Evolutionary conservation across 2,888 invertebrate species (phyloP).

Genomic region (Osmoderma eremita): DNA sequence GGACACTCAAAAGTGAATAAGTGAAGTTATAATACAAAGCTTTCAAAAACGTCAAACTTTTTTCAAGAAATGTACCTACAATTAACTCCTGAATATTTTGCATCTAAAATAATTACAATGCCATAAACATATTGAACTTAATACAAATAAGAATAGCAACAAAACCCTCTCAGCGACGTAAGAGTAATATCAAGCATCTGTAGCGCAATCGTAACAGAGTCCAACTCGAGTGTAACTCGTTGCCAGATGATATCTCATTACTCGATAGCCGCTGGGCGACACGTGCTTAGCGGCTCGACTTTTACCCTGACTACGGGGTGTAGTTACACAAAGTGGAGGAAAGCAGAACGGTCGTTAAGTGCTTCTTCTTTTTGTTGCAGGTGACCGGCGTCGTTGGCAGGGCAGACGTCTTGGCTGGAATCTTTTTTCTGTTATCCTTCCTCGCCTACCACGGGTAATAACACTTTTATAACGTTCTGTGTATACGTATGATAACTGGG

Average conservation of each 20-base stretch:
- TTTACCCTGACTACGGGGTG: background rate
- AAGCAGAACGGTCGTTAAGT: too few species aligned
- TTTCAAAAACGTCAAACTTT: too few species aligned
- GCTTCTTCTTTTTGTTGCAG: slow-evolving; percentile 63
- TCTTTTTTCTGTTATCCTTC: slow-evolving; percentile 83
- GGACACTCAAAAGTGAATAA: too few species aligned
- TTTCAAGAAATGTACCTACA: too few species aligned
- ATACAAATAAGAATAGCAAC: background rate
- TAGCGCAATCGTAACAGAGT: slow-evolving; percentile 3
- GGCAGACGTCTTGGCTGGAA: slow-evolving; percentile 85
- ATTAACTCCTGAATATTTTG: too few species aligned
- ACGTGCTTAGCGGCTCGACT: background rate
- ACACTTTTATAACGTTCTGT: slow-evolving; percentile 22
- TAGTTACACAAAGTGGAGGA: background rate
- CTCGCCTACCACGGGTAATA: slow-evolving; percentile 81
- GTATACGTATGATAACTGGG: background rate
- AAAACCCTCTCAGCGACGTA: background rate
- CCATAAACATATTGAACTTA: slow-evolving; percentile 9
- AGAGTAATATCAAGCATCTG: slow-evolving; percentile 9
- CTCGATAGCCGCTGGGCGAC: background rate
- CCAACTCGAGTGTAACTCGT: background rate
- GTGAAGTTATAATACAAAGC: too few species aligned
- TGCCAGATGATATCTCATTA: slow-evolving; percentile 1
- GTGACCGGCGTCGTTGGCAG: slow-evolving; percentile 89
- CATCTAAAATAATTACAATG: background rate